These are phyloP conservation scores for Alexandromys fortis DNA, from an alignment of 2,113 vertebrate genomes.

Conservation along the genomic window DNA sequence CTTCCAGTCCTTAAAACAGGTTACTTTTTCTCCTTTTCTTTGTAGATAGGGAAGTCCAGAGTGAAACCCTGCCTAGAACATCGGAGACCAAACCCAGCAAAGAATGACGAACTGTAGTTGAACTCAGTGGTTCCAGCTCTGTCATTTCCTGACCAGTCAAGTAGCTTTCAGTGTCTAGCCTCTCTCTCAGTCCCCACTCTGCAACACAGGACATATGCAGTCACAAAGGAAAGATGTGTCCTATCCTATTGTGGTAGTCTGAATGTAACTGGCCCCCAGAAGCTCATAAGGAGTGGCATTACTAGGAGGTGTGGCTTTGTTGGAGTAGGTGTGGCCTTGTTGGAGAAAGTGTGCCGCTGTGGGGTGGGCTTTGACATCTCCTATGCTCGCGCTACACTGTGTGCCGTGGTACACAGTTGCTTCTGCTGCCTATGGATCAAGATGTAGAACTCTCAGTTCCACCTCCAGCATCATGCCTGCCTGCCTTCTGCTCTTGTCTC, in stretches of 20 bases:
- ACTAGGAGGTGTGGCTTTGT: too few relatives aligned
- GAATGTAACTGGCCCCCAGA: too few relatives aligned
- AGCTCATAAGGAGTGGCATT: too few relatives aligned
- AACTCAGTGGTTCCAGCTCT: background rate
- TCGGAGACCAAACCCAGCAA: background rate
- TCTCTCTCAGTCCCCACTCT: background rate
- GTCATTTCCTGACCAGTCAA: background rate
- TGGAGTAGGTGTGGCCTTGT: too few relatives aligned
- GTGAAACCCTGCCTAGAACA: background rate
- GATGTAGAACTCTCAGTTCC: background rate
- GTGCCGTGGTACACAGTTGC: background rate
- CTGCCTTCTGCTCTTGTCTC: too few relatives aligned
- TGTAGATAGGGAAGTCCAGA: background rate
- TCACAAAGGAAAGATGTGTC: background rate
- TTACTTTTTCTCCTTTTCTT: background rate
- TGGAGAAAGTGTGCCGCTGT: too few relatives aligned
- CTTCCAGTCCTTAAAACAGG: background rate
- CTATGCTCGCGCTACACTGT: background rate
- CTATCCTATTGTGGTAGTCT: background rate
- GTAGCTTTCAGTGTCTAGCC: background rate
- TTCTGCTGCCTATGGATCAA: background rate
- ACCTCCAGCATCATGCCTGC: background rate
- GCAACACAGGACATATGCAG: background rate
- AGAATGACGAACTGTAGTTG: background rate
- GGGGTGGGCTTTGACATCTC: background rate